These are phyloP conservation scores for Marmota flaviventris DNA, from an alignment of 2,113 vertebrate genomes.

Conservation along the genomic window DNA sequence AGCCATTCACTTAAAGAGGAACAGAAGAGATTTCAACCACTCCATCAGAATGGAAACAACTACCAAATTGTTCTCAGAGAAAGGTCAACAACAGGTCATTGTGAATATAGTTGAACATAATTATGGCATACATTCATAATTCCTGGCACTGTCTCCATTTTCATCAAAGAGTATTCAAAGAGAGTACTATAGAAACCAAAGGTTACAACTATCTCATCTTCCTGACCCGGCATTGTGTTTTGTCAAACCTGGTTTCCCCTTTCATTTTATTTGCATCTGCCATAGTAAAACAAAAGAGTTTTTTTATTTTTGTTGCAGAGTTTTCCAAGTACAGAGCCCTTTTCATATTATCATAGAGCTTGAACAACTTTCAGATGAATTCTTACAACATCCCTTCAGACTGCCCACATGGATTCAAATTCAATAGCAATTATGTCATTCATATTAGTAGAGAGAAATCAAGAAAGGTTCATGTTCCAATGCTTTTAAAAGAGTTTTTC, in stretches of 20 bases:
- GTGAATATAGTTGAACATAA: constrained; percentile 53
- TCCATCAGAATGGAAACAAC: constrained; percentile 62
- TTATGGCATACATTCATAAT: constrained; percentile 71
- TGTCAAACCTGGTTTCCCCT: not conserved
- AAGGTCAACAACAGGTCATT: constrained; percentile 61
- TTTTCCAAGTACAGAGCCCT: constrained; percentile 15
- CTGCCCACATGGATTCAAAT: constrained; percentile 44
- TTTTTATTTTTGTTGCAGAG: constrained; percentile 49
- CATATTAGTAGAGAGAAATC: constrained; percentile 65
- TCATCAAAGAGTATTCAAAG: constrained; percentile 40
- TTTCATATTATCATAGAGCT: constrained; percentile 60
- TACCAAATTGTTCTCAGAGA: constrained; percentile 65
- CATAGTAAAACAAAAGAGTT: constrained; percentile 1
- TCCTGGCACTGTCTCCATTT: constrained; percentile 15
- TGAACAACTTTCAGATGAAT: constrained; percentile 60
- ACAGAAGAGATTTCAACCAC: constrained; percentile 65
- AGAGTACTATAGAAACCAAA: not conserved
- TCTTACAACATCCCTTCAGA: constrained; percentile 63
- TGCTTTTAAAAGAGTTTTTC: constrained; percentile 45
- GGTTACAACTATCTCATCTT: constrained; percentile 27
- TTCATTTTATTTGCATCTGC: constrained; percentile 22
- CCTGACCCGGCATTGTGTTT: not conserved
- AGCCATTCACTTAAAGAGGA: constrained; percentile 57
- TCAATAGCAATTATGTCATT: constrained; percentile 68
- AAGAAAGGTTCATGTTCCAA: constrained; percentile 71